These are phyloP conservation scores for Trilocha varians DNA, from an alignment of 2,888 invertebrate genomes.

Conservation along the genomic window DNA sequence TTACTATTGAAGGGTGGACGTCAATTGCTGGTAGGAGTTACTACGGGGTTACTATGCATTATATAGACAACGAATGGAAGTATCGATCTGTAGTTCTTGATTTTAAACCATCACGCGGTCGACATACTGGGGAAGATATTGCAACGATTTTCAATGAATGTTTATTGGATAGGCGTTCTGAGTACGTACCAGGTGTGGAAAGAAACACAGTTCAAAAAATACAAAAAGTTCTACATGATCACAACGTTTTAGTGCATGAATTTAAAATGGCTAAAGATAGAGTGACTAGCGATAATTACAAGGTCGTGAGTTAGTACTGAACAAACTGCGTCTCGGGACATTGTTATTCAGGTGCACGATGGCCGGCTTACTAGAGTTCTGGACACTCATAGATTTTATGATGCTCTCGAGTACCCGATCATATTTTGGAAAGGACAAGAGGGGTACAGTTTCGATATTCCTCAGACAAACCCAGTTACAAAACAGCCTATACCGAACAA, in stretches of 20 bases:
- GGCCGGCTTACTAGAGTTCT: conserved; percentile 3
- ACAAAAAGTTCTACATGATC: conserved; percentile 18
- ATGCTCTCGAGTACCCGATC: conserved; percentile 11
- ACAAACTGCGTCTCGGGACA: background rate
- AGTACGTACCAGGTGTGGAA: conserved; percentile 9
- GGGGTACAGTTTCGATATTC: conserved; percentile 8
- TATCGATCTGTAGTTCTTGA: no score
- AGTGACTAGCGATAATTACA: background rate
- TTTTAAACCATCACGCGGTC: no score
- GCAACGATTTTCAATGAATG: conserved; percentile 7
- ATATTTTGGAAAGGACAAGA: conserved; percentile 12
- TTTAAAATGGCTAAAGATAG: conserved; percentile 17
- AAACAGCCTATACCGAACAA: no score
- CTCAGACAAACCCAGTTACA: no score
- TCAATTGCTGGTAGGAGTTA: no score
- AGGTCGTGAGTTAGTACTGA: background rate
- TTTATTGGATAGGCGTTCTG: conserved; percentile 8
- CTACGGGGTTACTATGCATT: no score
- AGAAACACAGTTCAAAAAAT: conserved; percentile 15
- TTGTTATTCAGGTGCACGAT: background rate
- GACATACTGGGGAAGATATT: background rate
- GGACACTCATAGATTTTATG: conserved; percentile 11
- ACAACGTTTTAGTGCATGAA: conserved; percentile 17
- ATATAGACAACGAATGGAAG: no score
- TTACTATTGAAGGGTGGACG: no score